Conservation (phyloP, 2,113 vertebrate species). For the Mesembrinibis cayennensis region DNA sequence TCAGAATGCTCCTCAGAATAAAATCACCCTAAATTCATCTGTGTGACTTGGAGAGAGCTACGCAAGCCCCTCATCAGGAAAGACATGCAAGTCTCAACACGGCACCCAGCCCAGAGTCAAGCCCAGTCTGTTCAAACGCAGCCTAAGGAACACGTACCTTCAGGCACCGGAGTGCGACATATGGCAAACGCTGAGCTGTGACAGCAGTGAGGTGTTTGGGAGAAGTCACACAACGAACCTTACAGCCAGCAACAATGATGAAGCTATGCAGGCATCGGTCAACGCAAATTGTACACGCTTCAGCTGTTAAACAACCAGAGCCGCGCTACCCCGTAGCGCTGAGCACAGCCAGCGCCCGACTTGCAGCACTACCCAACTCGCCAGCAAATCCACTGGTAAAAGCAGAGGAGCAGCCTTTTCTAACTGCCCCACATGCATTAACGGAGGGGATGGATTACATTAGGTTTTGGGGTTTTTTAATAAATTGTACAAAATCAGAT, state of each 20-base stretch:
- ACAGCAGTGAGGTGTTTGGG: not conserved
- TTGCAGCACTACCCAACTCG: no score
- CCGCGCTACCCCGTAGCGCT: fast-evolving
- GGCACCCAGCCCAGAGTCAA: not conserved
- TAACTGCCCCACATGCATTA: fast-evolving
- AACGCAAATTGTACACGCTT: fast-evolving
- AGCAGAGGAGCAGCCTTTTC: not conserved
- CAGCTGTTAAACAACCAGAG: not conserved
- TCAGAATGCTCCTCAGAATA: not conserved
- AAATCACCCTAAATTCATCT: not conserved
- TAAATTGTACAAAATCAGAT: not conserved
- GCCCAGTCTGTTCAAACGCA: not conserved
- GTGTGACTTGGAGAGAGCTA: not conserved
- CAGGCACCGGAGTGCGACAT: not conserved
- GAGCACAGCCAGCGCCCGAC: not conserved
- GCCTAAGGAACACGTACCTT: not conserved
- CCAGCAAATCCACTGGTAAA: not conserved
- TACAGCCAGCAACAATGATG: fast-evolving
- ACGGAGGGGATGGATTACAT: fast-evolving
- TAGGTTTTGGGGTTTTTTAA: not conserved
- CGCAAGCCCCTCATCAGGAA: not conserved
- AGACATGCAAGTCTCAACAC: not conserved
- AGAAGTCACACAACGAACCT: not conserved
- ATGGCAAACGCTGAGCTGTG: not conserved
- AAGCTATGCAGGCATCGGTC: fast-evolving